A percentile compares a stretch with the other conserved stretches of the same genome.
Evolutionary conservation across 2,888 invertebrate species (phyloP).

Genomic region (Drosophila lacicola): DNA sequence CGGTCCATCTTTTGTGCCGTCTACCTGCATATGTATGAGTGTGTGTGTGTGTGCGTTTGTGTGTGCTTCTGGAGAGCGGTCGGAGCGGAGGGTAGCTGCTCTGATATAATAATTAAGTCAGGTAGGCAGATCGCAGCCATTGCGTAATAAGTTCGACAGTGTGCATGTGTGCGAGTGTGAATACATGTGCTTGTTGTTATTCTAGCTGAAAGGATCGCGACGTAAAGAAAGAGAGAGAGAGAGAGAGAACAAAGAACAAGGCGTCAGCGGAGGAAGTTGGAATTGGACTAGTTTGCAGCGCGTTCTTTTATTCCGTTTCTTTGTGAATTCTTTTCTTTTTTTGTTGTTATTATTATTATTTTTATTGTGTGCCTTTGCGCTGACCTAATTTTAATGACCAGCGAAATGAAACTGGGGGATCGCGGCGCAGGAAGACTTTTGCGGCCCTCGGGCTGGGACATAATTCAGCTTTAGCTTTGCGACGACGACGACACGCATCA

Average conservation of each 20-base stretch:
- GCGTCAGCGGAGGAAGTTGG: conserved; percentile 33
- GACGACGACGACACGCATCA: conserved; percentile 75
- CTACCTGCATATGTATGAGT: conserved; percentile 53
- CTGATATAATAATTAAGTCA: conserved; percentile 81
- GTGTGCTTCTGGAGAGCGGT: not conserved
- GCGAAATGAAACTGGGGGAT: conserved; percentile 33
- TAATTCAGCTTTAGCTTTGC: conserved; percentile 48
- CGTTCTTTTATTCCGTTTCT: conserved; percentile 23
- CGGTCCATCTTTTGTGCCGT: conserved; percentile 39
- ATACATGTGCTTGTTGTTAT: conserved; percentile 47
- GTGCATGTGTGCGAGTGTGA: conserved; percentile 20
- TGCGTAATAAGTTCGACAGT: conserved; percentile 70
- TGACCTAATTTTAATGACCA: conserved; percentile 78
- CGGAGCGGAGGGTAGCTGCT: conserved; percentile 20
- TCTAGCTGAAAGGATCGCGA: conserved; percentile 68
- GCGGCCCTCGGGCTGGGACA: conserved; percentile 46
- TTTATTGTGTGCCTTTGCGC: conserved; percentile 49
- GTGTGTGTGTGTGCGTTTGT: not conserved
- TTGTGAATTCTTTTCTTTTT: conserved; percentile 20
- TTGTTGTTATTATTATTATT: conserved; percentile 21
- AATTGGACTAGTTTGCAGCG: conserved; percentile 62
- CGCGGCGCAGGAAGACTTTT: conserved; percentile 25
- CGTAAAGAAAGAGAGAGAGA: conserved; percentile 15
- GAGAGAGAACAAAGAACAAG: conserved; percentile 31
- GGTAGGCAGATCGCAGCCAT: conserved; percentile 75